Conservation (phyloP, 2,113 vertebrate genomes). For the Chaetops frenatus region DNA sequence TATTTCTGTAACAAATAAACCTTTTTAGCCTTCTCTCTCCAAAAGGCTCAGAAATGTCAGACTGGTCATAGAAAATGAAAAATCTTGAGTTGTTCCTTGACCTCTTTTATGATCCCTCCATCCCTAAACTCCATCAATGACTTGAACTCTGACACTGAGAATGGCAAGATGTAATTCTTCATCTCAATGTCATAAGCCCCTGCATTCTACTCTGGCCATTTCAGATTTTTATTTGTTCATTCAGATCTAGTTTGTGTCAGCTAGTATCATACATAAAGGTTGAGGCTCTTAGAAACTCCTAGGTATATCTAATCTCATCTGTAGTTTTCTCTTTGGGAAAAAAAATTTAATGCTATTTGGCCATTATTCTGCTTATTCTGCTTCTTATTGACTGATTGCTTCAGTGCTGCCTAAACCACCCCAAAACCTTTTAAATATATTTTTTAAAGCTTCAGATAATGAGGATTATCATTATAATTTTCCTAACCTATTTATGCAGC, state of each 20-base stretch:
- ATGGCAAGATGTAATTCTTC: constrained; percentile 13
- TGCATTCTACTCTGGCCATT: neutral
- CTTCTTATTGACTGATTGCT: neutral
- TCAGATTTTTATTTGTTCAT: neutral
- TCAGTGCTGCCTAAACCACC: neutral
- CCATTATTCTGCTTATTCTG: neutral
- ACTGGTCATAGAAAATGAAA: neutral
- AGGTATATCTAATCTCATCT: neutral
- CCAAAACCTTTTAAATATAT: neutral
- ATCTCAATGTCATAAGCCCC: neutral
- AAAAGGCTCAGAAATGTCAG: constrained; percentile 3
- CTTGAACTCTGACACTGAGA: constrained; percentile 35
- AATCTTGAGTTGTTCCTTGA: constrained; percentile 34
- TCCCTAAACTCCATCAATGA: constrained; percentile 43
- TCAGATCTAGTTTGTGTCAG: neutral
- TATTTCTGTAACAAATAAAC: neutral
- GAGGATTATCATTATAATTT: neutral
- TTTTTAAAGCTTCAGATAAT: neutral
- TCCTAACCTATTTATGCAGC: neutral
- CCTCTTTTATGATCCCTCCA: constrained; percentile 3
- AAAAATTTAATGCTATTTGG: neutral
- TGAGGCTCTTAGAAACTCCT: neutral
- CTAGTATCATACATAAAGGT: neutral
- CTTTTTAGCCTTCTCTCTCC: neutral
- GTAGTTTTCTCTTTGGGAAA: neutral